phyloP scores from a whole-genome alignment of 2,113 vertebrate genomes.

The Lates calcarifer region DNA sequence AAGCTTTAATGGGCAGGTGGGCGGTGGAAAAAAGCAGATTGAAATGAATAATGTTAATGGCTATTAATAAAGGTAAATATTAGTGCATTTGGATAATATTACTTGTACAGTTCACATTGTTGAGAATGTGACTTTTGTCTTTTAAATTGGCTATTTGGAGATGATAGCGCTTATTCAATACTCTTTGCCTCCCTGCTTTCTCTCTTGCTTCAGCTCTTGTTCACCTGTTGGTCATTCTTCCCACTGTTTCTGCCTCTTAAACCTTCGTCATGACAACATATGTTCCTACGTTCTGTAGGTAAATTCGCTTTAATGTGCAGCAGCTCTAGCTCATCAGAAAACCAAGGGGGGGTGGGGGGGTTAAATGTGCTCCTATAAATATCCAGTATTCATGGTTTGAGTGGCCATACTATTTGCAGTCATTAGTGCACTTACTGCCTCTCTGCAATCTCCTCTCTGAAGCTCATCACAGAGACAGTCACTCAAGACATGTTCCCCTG shows the following conservation, averaged over 20 bases:
- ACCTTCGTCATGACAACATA: conserved; percentile 14
- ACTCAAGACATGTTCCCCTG: conserved; percentile 71
- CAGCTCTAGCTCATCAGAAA: conserved; percentile 38
- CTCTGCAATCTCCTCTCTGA: conserved; percentile 58
- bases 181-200: neutral
- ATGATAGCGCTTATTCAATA: no score
- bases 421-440: conserved; percentile 81
- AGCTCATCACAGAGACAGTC: conserved; percentile 66
- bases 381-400: conserved; percentile 82
- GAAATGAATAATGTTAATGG: conserved; percentile 35
- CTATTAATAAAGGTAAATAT: conserved; percentile 29
- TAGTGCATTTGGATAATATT: neutral
- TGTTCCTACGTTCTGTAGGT: conserved; percentile 18
- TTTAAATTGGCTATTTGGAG: neutral
- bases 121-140: neutral
- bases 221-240: conserved; percentile 4
- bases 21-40: conserved; percentile 25
- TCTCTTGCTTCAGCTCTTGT: neutral
- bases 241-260: conserved; percentile 3
- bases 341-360: neutral
- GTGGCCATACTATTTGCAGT: conserved; percentile 71
- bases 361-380: conserved; percentile 50
- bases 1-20: conserved; percentile 38
- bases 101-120: neutral
- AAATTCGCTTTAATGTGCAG: conserved; percentile 31